Base-by-base conservation (phyloP, 2,113 vertebrate genomes). In the Lipophrys pholis region DNA sequence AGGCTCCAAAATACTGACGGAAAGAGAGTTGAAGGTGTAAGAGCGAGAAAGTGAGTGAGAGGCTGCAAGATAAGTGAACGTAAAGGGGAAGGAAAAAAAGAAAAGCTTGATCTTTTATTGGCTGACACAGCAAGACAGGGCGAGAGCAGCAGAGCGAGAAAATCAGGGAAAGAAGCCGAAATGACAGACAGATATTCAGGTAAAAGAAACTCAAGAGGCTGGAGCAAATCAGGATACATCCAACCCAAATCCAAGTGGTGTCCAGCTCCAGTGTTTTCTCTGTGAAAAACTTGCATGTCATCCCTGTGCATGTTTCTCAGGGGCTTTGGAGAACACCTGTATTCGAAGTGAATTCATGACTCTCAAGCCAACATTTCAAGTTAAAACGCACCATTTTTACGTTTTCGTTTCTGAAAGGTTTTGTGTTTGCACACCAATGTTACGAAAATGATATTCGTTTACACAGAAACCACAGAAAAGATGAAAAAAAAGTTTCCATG, bases 1-100 rank as follows among this genome's bases (percentile, higher is more conserved):
- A 76, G 63, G 58, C 2, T 1, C 53, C 49, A 48, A 76, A 61
- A 68, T 51, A 68, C 59, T 41, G 40, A 63, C 17, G 46, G 48
- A 66, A 48, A 69, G 36, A 73, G 54, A 74, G 59, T 10, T 7
- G 14, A 30, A 53, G 62, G 43, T 0, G 50, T 71, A 8, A 51
- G 38, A 35, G 16, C 11, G 6, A 48, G 15, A 59, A 45, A 53
- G 36, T 15, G 11, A 9, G 17, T 38, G n/a, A 30, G 21, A 30
- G 21, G 38, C 5, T 54, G 14, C 35, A 65, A 49, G 21, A 72
- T 21, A 39, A 69, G 50, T 35, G 11, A 65, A 54, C 35, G 59
- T 43, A 76, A 53, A 42, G n/a, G 48, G 36, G 70, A 54, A 43
- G 15, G 42, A n/a, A 46, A 52, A 50, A 40, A 40, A 50, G 57